These are phyloP conservation scores for Colistium nudipinnis DNA, from an alignment of 2,113 vertebrate genomes.

Conservation along the genomic window DNA sequence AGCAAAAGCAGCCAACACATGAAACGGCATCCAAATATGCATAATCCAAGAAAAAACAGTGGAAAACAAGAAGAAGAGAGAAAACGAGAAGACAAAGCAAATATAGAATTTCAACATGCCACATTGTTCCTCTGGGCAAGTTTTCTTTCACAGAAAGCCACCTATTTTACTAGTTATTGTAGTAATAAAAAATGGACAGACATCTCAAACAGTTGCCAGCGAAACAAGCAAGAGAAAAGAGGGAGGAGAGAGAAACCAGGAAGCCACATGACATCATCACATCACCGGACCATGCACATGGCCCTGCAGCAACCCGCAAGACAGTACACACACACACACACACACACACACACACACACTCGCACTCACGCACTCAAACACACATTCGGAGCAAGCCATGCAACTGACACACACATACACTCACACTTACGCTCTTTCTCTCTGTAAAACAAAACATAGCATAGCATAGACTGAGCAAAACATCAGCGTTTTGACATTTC, in stretches of 20 bases:
- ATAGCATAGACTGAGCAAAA: conserved; percentile 55
- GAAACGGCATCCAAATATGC: conserved; percentile 64
- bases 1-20: conserved; percentile 73
- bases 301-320: conserved; percentile 61
- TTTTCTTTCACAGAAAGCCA: conserved; percentile 78
- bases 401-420: conserved; percentile 36
- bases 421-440: neutral
- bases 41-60: conserved; percentile 63
- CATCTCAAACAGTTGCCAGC: conserved; percentile 64
- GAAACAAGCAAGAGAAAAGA: conserved; percentile 56
- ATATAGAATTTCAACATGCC: conserved; percentile 71
- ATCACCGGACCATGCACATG: conserved; percentile 70
- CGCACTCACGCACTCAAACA: too few relatives aligned
- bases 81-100: conserved; percentile 49
- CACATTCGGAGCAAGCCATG: conserved; percentile 61
- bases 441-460: conserved; percentile 60
- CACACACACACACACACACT: conserved; percentile 5
- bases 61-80: conserved; percentile 5
- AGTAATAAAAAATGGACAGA: conserved; percentile 72
- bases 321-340: conserved; percentile 31
- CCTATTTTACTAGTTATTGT: conserved; percentile 65
- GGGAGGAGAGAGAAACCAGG: conserved; percentile 47
- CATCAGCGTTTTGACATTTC: conserved; percentile 64
- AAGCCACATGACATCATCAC: conserved; percentile 67
- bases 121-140: conserved; percentile 65